Percentiles rank a stretch among this genome's conserved stretches.
These are phyloP conservation scores for Morone chrysops DNA, from an alignment of 2,113 vertebrate genomes.

Conservation along the genomic window DNA sequence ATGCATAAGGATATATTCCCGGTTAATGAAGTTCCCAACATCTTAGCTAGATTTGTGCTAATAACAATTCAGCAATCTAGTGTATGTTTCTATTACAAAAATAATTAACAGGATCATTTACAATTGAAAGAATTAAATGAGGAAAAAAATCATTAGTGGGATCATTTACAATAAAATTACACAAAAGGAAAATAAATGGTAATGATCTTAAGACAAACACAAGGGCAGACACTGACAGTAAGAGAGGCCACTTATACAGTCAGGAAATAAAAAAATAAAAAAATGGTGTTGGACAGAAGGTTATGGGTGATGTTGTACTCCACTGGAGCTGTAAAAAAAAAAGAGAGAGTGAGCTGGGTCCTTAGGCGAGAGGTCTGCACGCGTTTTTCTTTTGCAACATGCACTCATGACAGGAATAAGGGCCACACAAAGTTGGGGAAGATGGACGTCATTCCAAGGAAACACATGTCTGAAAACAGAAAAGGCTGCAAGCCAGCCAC, in stretches of 20 bases:
- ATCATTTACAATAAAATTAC: constrained; percentile 13
- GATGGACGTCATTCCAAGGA: constrained; percentile 54
- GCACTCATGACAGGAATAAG: constrained; percentile 66
- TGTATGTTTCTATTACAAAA: not conserved
- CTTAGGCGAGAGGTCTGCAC: constrained; percentile 76
- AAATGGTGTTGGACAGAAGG: not conserved
- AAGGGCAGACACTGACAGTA: constrained; percentile 25
- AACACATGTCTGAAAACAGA: constrained; percentile 48
- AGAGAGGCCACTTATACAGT: constrained; percentile 28
- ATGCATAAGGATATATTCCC: not conserved
- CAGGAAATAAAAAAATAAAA: constrained; percentile 23
- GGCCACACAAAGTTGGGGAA: constrained; percentile 54
- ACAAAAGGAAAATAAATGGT: constrained; percentile 6
- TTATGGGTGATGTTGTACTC: constrained; percentile 49
- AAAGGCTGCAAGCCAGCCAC: constrained; percentile 57
- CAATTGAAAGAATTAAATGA: not conserved
- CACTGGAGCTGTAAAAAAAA: constrained; percentile 69
- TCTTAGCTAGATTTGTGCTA: not conserved
- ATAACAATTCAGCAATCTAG: not conserved
- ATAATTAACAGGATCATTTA: not conserved
- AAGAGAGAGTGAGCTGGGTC: constrained; percentile 80
- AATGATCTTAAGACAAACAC: constrained; percentile 18
- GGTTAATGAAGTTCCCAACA: not conserved
- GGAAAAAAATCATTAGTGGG: not conserved
- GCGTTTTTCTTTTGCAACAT: constrained; percentile 67